phyloP scores from a whole-genome alignment of 2,797 vertebrate species.

The Hephaestus fuliginosus region DNA sequence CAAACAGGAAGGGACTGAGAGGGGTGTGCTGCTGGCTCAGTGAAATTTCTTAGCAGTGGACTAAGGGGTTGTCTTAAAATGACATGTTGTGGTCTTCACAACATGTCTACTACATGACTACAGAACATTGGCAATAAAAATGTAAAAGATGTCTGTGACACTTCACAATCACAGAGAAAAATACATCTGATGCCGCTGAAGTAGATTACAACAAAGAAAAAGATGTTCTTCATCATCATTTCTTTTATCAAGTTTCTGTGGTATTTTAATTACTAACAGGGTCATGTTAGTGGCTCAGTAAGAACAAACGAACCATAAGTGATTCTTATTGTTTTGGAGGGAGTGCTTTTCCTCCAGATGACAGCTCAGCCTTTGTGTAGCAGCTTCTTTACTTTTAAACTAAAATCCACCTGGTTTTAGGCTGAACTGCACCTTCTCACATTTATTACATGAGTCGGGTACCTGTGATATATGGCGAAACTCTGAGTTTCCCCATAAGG shows the following conservation, averaged over 20 bases:
- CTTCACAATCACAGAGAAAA: not conserved
- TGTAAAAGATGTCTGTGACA: not conserved
- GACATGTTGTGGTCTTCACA: not conserved
- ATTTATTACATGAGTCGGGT: no score
- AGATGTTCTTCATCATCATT: not conserved
- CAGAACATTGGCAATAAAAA: not conserved
- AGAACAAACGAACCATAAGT: not conserved
- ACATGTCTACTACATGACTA: not conserved
- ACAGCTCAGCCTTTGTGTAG: not conserved
- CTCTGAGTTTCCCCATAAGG: no score
- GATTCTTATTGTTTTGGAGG: not conserved
- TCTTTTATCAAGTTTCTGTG: not conserved
- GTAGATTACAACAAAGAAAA: not conserved
- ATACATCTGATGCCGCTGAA: not conserved
- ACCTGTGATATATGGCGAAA: no score
- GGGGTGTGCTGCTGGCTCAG: not conserved
- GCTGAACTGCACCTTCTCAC: not conserved
- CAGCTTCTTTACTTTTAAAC: not conserved
- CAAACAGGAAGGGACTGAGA: conserved; percentile 18
- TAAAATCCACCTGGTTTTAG: not conserved
- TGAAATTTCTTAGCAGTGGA: conserved; percentile 9
- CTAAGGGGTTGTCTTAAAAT: not conserved
- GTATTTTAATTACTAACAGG: not conserved
- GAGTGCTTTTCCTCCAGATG: not conserved
- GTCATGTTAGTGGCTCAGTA: not conserved